These are phyloP conservation scores for Nibea albiflora DNA, from an alignment of 2,113 vertebrate species.

Conservation along the genomic window DNA sequence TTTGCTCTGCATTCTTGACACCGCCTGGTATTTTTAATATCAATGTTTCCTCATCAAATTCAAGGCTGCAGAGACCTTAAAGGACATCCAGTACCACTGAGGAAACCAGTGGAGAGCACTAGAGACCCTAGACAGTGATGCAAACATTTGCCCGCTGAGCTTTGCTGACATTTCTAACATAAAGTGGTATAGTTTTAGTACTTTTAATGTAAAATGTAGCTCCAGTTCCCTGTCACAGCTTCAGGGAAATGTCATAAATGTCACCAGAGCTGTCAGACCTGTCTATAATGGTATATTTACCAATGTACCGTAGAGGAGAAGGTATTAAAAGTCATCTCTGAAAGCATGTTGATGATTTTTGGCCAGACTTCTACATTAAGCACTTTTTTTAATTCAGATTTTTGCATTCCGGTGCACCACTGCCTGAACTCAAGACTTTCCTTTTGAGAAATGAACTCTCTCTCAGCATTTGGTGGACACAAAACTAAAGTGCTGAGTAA, in stretches of 20 bases:
- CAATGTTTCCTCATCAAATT: constrained; percentile 46
- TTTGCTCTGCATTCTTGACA: constrained; percentile 60
- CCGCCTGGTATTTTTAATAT: constrained; percentile 54
- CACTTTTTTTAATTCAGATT: neutral
- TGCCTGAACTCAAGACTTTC: neutral
- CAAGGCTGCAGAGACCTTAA: constrained; percentile 26
- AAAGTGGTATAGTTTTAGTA: neutral
- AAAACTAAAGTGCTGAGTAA: neutral
- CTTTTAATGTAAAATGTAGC: neutral
- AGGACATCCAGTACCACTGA: constrained; percentile 7
- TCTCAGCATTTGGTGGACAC: constrained; percentile 1
- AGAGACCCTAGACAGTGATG: constrained; percentile 12
- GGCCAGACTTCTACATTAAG: neutral
- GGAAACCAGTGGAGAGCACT: neutral
- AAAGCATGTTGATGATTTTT: neutral
- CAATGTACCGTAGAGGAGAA: neutral
- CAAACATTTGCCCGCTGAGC: neutral
- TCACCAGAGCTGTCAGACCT: neutral
- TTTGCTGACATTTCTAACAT: constrained; percentile 39
- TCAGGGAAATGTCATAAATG: neutral
- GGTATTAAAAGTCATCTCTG: constrained; percentile 14
- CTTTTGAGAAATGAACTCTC: neutral
- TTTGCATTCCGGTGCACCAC: neutral
- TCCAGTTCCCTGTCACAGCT: neutral
- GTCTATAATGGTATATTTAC: neutral